Evolutionary conservation across 2,797 vertebrate species (phyloP).

Genomic region (Anas bahamensis): DNA sequence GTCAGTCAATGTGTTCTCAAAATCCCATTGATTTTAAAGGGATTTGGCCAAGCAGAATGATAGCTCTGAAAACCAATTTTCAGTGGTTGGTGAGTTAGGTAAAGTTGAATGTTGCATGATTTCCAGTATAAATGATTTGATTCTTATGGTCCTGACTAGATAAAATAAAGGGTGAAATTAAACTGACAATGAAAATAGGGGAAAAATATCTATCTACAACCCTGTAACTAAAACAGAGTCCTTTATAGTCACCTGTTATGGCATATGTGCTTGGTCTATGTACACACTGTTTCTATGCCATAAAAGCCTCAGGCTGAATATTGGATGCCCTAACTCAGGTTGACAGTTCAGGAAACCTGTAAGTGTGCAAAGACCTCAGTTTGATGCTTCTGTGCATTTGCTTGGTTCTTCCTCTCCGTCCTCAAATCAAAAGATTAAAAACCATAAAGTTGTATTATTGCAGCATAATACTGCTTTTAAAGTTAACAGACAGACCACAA

Average conservation of each 20-base stretch:
- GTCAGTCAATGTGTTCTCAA: constrained; percentile 13
- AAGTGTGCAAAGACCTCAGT: background rate
- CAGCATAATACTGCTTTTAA: background rate
- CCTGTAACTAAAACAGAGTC: background rate
- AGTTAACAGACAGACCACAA: background rate
- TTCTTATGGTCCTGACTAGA: background rate
- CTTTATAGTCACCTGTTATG: background rate
- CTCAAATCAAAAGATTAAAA: background rate
- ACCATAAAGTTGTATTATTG: background rate
- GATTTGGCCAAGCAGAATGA: background rate
- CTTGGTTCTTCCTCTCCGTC: background rate
- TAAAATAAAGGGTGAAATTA: constrained; percentile 18
- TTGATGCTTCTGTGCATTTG: background rate
- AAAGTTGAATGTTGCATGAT: background rate
- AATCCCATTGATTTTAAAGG: constrained; percentile 37
- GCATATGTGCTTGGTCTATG: background rate
- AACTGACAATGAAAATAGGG: background rate
- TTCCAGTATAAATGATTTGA: background rate
- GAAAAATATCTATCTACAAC: background rate
- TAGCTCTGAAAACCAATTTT: background rate
- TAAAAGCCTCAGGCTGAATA: background rate
- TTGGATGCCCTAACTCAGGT: background rate
- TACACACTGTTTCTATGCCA: background rate
- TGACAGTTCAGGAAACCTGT: background rate
- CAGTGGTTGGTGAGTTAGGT: background rate